Conservation (phyloP, 35 echinoderm and acorn worm species). For the Strongylocentrotus purpuratus region DNA sequence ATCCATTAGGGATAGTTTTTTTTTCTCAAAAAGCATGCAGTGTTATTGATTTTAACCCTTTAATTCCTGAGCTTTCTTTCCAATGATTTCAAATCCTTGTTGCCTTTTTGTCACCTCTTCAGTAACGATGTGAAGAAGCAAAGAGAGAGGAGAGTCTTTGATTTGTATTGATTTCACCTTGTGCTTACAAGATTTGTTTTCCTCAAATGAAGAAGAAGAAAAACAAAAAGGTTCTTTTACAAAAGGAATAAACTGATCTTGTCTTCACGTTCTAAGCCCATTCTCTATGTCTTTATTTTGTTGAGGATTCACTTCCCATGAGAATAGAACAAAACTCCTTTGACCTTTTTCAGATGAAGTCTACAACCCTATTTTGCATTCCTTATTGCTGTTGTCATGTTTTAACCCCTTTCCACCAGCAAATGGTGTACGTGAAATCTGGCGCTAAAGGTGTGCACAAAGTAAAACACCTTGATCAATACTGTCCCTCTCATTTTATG, state of each 20-base stretch:
- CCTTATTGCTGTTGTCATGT: neutral
- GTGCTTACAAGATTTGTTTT: neutral
- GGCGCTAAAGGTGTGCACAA: neutral
- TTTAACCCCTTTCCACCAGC: neutral
- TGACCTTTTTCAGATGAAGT: neutral
- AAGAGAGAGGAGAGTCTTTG: no score
- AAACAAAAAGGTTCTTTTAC: neutral
- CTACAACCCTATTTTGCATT: neutral
- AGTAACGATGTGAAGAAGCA: no score
- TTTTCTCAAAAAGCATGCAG: no score
- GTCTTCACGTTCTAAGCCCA: neutral
- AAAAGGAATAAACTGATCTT: neutral
- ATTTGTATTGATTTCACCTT: neutral
- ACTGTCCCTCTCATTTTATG: neutral
- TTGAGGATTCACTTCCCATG: neutral
- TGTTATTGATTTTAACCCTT: no score
- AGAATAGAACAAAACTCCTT: neutral
- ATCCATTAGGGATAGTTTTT: no score
- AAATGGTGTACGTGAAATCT: neutral
- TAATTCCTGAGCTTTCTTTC: no score
- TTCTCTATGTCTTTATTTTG: neutral
- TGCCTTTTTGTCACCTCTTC: no score
- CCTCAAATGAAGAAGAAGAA: neutral
- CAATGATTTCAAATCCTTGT: no score
- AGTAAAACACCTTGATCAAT: constrained; percentile 1